Percentiles rank a stretch among this genome's conserved stretches.
These are phyloP conservation scores for Neopelma chrysocephalum DNA, from an alignment of 2,797 vertebrate species.

Conservation along the genomic window DNA sequence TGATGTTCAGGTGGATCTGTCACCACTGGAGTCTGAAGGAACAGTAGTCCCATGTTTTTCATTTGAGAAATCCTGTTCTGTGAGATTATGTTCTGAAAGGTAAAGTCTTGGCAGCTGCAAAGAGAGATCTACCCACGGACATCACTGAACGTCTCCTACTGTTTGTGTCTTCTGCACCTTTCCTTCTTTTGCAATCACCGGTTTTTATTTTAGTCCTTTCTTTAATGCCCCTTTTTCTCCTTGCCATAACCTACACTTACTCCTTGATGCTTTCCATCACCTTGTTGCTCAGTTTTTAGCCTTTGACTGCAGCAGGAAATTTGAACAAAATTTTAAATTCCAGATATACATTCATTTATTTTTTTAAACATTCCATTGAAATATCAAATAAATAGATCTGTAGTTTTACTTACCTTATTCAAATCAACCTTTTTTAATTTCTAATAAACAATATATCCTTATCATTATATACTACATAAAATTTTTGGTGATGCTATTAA, in stretches of 20 bases:
- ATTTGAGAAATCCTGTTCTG: not conserved
- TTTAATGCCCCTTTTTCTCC: not conserved
- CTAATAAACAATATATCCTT: not conserved
- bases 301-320: not conserved
- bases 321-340: not conserved
- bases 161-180: not conserved
- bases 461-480: not conserved
- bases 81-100: not conserved
- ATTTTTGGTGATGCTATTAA: not conserved
- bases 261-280: not conserved
- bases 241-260: not conserved
- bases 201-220: not conserved
- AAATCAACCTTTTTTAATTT: not conserved
- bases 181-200: not conserved
- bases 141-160: rapidly evolving
- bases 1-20: not conserved
- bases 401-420: not conserved
- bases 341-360: not conserved
- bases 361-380: not conserved
- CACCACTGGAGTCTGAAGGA: not conserved
- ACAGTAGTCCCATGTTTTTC: not conserved
- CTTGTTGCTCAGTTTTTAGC: not conserved
- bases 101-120: not conserved
- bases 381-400: not conserved
- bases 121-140: not conserved